Evolutionary conservation across 2,113 vertebrate species (phyloP).

Genomic region (Felis catus): DNA sequence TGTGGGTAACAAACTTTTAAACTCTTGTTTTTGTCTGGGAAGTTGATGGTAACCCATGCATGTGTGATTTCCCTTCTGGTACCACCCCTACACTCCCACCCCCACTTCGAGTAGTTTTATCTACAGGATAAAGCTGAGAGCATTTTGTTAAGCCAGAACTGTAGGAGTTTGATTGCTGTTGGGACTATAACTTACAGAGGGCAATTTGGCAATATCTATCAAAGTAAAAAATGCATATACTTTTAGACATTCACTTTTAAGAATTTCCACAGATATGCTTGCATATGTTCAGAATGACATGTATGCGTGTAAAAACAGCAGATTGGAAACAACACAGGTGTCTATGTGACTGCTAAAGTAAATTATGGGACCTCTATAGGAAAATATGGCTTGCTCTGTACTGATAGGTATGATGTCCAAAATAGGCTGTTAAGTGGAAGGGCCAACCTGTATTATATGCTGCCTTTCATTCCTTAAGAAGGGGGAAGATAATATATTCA

Average conservation of each 20-base stretch:
- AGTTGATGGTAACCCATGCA: not conserved
- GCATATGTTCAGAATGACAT: not conserved
- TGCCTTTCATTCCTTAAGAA: not conserved
- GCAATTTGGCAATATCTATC: not conserved
- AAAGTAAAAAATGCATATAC: not conserved
- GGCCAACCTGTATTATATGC: not conserved
- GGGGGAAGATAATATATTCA: not conserved
- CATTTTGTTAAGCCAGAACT: not conserved
- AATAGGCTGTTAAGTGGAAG: not conserved
- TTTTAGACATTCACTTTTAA: not conserved
- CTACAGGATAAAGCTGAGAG: not conserved
- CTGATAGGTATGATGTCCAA: not conserved
- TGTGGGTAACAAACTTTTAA: not conserved
- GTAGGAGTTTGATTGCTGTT: not conserved
- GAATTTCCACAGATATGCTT: not conserved
- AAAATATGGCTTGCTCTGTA: not conserved
- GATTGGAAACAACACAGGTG: not conserved
- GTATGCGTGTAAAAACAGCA: not conserved
- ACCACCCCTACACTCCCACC: not conserved
- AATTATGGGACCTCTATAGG: not conserved
- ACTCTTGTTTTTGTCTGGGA: not conserved
- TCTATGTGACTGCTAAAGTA: not conserved
- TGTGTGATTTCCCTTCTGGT: not conserved
- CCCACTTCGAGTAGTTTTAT: not conserved
- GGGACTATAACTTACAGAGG: not conserved